Evolutionary conservation across 1,140 invertebrate genomes (phyloP), one percentile per base, ranked within the genome.

Genomic region (Calephelis nemesis): DNA sequence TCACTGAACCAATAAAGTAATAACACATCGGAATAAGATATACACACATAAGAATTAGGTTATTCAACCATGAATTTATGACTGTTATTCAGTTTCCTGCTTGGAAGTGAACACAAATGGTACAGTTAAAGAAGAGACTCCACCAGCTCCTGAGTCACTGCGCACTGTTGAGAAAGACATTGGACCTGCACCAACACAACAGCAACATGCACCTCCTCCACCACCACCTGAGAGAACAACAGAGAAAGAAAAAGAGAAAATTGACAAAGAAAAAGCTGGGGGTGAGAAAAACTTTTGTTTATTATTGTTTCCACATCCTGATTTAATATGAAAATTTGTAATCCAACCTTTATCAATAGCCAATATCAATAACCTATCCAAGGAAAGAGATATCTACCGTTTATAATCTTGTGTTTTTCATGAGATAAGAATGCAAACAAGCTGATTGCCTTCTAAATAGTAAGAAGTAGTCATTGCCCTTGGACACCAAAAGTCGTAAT

Each of bases 161-260:
- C 76, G 81, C 12, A 63, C 72, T 7, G 73, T 13, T 10, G 85
- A 88, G 10, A 88, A 86, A 65, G 84, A 85, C 47, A 52, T 71
- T 3, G 78, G 70, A 39, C 60, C 76, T 19, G 81, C 72, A n/a
- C 76, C 76, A 47, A 67, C 74, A 7, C 79, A 79, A 39, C 82
- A 76, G 19, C 82, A 78, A 64, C 78, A 82, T 40, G 74, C 72
- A 15, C 76, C 82, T 4, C 81, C 84, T 1, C 84, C 90, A 2
- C 82, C 87, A 42, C 82, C 88, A 5, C 83, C 88, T 13, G 88
- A 89, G 47, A 78, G 85, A 10, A 82, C 71, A 12, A 69, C 62
- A 42, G 90, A 92, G n/a, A 87, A 91, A 69, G 90, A 92, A 30
- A 87, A 91, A 49, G 91, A 92, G 47, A 90, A 91, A 74, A 71